Evolutionary conservation across 2,113 vertebrate genomes (phyloP).

Genomic region (Indri indri): DNA sequence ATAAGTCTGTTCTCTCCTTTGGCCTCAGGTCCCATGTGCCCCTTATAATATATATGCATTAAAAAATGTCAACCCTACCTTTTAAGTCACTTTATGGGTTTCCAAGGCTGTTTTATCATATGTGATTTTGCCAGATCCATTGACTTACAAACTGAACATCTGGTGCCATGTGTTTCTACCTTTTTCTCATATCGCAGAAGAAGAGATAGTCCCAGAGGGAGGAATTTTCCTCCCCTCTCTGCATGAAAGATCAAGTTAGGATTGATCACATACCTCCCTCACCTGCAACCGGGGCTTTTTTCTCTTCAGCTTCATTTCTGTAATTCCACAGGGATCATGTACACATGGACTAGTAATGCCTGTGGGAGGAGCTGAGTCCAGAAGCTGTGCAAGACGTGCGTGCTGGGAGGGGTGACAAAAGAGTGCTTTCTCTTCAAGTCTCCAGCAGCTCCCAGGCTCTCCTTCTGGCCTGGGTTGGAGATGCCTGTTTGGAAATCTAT

Average conservation of each 20-base stretch:
- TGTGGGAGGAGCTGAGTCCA: not conserved
- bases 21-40: not conserved
- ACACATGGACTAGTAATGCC: accelerated
- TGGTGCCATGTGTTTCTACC: accelerated
- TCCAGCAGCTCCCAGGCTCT: not conserved
- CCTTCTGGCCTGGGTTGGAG: not conserved
- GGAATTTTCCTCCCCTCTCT: not conserved
- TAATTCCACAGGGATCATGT: not conserved
- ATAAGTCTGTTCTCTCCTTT: not conserved
- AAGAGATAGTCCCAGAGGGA: not conserved
- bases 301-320: not conserved
- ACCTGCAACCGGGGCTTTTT: not conserved
- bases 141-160: not conserved
- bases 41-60: not conserved
- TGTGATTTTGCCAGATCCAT: not conserved
- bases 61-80: accelerated
- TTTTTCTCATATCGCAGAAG: not conserved
- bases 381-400: not conserved
- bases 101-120: not conserved
- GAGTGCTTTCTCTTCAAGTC: not conserved
- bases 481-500: not conserved
- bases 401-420: not conserved
- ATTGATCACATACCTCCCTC: not conserved
- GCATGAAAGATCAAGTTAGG: not conserved
- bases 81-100: not conserved